These are phyloP conservation scores for Tetropium fuscum DNA, from an alignment of 2,888 invertebrate species.

Conservation along the genomic window DNA sequence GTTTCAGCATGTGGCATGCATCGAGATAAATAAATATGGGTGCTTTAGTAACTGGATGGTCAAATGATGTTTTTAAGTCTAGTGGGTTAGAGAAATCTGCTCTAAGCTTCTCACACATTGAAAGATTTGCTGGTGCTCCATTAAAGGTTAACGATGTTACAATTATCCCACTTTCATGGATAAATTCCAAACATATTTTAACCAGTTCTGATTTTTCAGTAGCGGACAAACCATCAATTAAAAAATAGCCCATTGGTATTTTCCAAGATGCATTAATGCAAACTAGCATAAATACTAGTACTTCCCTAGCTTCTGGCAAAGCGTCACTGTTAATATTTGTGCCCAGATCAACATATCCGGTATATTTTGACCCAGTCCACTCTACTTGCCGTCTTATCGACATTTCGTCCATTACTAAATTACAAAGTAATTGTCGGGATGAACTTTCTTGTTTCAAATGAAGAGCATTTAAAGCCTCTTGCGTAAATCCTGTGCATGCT, in stretches of 20 bases:
- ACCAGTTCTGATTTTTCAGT: conserved; percentile 11
- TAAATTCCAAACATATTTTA: conserved; percentile 10
- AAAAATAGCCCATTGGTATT: conserved; percentile 11
- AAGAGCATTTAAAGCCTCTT: conserved; percentile 20
- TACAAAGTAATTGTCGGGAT: background rate
- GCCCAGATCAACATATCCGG: conserved; percentile 8
- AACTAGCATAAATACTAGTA: conserved; percentile 10
- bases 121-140: conserved; percentile 11
- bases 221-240: background rate
- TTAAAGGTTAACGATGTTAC: conserved; percentile 27
- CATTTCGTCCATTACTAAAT: conserved; percentile 29
- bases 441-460: conserved; percentile 13
- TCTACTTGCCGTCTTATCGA: conserved; percentile 15
- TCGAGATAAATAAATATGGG: conserved; percentile 30
- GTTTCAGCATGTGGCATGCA: conserved; percentile 35
- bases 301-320: conserved; percentile 22
- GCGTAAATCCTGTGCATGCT: conserved; percentile 32
- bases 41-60: conserved; percentile 29
- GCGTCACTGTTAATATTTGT: background rate
- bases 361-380: conserved; percentile 17
- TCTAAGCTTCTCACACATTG: conserved; percentile 26
- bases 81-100: conserved; percentile 33
- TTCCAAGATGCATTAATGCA: background rate
- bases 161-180: conserved; percentile 21
- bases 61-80: conserved; percentile 38